Evolutionary conservation across 2,888 invertebrate species (phyloP), one percentile per base, ranked within the genome.

Genomic region (Allacma fusca): DNA sequence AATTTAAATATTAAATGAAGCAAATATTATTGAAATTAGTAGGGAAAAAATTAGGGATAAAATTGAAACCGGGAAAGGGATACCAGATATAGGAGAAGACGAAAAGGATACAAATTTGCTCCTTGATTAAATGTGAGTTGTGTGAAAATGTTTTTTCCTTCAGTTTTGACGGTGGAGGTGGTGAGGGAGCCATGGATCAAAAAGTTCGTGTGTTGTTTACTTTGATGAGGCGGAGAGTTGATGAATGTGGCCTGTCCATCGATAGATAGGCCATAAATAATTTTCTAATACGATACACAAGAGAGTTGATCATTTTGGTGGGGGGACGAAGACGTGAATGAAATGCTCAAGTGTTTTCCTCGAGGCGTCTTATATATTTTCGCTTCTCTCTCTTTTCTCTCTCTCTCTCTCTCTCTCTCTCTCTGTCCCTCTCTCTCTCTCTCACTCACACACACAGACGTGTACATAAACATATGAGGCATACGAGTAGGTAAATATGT

Each of bases 211-310:
- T 73, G 78, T 74, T 78, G 78, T 78, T 78, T 78, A 74, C 78
- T 74, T 78, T 77, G 77, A 77, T 77, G 77, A 72, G 77, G 77
- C 77, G 77, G 77, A 77, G 77, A 77, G 77, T 77, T 78, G 78
- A 78, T 78, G 78, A 78, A 78, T 78, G 78, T 74, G 59, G 28
- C 69, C 73, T 74, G 74, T 74, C 78, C 74, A 74, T 77, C 78
- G 73, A 77, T 77, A 73, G 76, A 76, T 76, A 73, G 76, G 72
- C 73, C 76, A 76, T 74, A 79, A 76, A 76, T 79, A 76, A 79
- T 79, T 76, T 76, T 76, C 73, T 79, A 79, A 76, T 73, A 76
- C 76, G 73, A 74, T 78, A 74, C 73, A 69, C 68, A 65, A 74
- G 40, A 59, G 68, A 71, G 75, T 76, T 75, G 70, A 78, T 72